These are phyloP conservation scores for Oreocharis arfaki DNA, from an alignment of 2,113 vertebrate genomes.

Conservation along the genomic window DNA sequence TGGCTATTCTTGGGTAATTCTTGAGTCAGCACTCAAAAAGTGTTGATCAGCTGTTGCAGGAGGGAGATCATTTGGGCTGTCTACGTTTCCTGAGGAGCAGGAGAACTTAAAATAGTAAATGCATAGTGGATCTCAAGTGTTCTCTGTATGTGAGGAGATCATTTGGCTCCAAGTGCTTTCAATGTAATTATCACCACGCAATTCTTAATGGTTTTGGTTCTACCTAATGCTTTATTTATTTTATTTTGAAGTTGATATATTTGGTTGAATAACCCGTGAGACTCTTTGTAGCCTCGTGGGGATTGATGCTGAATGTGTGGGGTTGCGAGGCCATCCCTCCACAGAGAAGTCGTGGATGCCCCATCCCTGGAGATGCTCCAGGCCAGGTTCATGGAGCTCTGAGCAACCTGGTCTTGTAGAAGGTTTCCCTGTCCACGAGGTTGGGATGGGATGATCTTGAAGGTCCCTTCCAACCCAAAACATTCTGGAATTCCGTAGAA, in stretches of 20 bases:
- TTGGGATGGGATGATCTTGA: background rate
- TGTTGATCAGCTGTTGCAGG: constrained; percentile 44
- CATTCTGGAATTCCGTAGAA: background rate
- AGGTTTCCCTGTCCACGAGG: background rate
- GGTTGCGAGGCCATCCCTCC: background rate
- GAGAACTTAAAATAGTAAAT: constrained; percentile 23
- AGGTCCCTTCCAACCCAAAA: background rate
- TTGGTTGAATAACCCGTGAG: background rate
- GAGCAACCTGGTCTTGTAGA: accelerated
- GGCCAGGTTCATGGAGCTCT: background rate
- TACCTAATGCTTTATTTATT: background rate
- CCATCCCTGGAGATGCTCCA: background rate
- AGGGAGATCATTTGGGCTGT: background rate
- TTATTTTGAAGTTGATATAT: background rate
- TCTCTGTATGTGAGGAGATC: background rate
- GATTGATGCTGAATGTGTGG: background rate
- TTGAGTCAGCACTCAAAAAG: constrained; percentile 18
- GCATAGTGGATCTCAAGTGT: background rate
- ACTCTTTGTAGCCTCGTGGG: background rate
- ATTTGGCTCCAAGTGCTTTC: background rate
- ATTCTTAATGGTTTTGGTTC: background rate
- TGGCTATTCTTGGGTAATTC: constrained; percentile 33
- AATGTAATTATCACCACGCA: background rate
- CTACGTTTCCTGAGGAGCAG: background rate
- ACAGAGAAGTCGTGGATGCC: background rate